These are phyloP conservation scores for Iselma pallidipennis DNA, from an alignment of 2,888 invertebrate species.

Conservation along the genomic window DNA sequence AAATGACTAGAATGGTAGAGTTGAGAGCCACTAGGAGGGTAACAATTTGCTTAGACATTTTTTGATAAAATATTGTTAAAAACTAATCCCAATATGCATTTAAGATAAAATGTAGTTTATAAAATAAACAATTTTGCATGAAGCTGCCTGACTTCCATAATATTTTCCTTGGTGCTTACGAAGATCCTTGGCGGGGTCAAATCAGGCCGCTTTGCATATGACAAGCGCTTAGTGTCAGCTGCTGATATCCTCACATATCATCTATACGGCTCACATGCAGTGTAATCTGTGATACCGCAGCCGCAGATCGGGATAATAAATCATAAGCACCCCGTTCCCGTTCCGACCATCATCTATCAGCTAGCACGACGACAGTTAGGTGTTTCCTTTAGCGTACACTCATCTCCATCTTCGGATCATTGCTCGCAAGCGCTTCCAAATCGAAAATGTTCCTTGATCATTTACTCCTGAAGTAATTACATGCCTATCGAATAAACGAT, in stretches of 20 bases:
- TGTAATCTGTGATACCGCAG: slow-evolving; percentile 54
- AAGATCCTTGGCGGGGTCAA: slow-evolving; percentile 24
- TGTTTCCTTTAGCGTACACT: slow-evolving; percentile 21
- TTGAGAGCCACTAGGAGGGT: no score
- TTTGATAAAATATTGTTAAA: background rate
- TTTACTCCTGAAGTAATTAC: slow-evolving; percentile 14
- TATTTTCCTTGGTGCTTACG: slow-evolving; percentile 12
- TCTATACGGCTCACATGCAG: slow-evolving; percentile 51
- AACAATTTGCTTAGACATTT: background rate
- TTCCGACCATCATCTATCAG: slow-evolving; percentile 49
- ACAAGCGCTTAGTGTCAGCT: slow-evolving; percentile 51
- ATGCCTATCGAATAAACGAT: slow-evolving; percentile 3
- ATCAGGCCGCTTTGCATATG: slow-evolving; percentile 40
- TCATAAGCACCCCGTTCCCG: slow-evolving; percentile 49
- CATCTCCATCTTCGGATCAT: slow-evolving; percentile 14
- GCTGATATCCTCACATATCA: slow-evolving; percentile 53
- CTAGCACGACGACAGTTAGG: slow-evolving; percentile 30
- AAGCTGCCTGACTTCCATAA: background rate
- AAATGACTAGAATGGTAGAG: no score
- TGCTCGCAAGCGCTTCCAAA: slow-evolving; percentile 5
- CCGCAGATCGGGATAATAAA: slow-evolving; percentile 54
- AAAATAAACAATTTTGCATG: slow-evolving; percentile 13
- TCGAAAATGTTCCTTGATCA: slow-evolving; percentile 3
- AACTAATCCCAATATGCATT: slow-evolving; percentile 5
- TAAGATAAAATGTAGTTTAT: slow-evolving; percentile 2